Evolutionary conservation across 2,113 vertebrate species (phyloP), one percentile per base, ranked within the genome.

Genomic region (Deroptyus accipitrinus): DNA sequence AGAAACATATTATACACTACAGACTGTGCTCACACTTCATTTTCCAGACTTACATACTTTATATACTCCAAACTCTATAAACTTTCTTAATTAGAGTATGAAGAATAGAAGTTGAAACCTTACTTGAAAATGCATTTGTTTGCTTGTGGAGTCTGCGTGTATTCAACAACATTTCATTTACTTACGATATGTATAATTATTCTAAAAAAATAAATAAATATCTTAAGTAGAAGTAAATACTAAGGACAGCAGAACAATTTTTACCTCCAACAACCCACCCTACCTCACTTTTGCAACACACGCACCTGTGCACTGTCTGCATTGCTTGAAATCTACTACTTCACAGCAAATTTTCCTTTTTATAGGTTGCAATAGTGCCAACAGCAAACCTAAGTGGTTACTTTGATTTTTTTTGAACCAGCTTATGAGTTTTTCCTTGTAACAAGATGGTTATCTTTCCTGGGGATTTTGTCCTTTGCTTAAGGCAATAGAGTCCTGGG

Each of bases 41-140:
- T 97, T 91, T 83, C 46, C 73, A 95, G 80, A 95, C 81, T 95
- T 91, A 67, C 64, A 74, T 68, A 74, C 39, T 48, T 97, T 82
- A 88, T 35, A 84, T 44, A 78, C 52, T 95, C 62, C 41, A 94
- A 80, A 79, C 69, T 80, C 93, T 90, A 64, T 83, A 92, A 96
- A 95, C 86, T 22, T 89, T 96, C 92, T 95, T 83, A 94, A 35
- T 89, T 89, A 87, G 66, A 80, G 61, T 84, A 59, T 90, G 89
- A 94, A 94, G 77, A 79, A 94, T 84, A 52, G 59, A 97, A 96
- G 86, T 73, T 91, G 92, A 97, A 94, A 68, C 44, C 27, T 39
- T 78, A 91, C 59, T 97, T 95, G 59, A 95, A 97, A 97, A 95
- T 63, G 6, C 16, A 83, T 82, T 95, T 90, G 30, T 96, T 96